Percentiles rank a stretch among this genome's conserved stretches.
phyloP scores from a whole-genome alignment of 2,113 vertebrate species.

The Notarius quadriscutis region DNA sequence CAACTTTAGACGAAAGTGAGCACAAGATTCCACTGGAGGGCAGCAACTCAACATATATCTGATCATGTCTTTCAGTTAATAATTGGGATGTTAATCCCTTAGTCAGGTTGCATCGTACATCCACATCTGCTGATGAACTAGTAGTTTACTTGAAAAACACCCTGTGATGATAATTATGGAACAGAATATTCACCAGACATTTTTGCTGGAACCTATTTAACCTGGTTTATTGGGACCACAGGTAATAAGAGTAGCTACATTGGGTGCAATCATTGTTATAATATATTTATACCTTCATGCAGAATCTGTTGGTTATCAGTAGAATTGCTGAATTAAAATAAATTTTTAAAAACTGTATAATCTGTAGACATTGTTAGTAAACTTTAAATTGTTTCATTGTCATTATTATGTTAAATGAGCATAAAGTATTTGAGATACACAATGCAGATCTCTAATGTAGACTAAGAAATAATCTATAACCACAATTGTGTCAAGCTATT shows the following conservation, averaged over 20 bases:
- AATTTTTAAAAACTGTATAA: not conserved
- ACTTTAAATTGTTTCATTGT: not conserved
- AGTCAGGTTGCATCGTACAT: conserved; percentile 16
- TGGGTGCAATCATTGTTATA: conserved; percentile 29
- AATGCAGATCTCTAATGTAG: not conserved
- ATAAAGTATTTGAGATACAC: not conserved
- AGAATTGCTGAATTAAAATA: not conserved
- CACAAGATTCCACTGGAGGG: conserved; percentile 29
- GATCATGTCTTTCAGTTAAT: not conserved
- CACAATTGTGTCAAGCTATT: conserved; percentile 13
- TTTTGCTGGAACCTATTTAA: not conserved
- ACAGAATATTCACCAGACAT: not conserved
- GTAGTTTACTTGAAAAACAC: conserved; percentile 49
- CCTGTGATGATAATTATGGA: conserved; percentile 26
- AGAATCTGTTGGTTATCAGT: not conserved
- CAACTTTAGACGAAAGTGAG: conserved; percentile 80
- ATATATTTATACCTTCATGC: conserved; percentile 9
- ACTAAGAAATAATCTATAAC: not conserved
- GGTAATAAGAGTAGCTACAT: conserved; percentile 13
- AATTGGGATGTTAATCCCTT: not conserved
- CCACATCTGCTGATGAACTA: conserved; percentile 30
- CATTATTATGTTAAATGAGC: not conserved
- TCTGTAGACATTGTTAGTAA: not conserved
- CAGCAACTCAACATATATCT: conserved; percentile 36
- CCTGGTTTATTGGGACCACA: not conserved